Evolutionary conservation across 2,888 invertebrate species (phyloP).

Genomic region (Ferrisia virgata): DNA sequence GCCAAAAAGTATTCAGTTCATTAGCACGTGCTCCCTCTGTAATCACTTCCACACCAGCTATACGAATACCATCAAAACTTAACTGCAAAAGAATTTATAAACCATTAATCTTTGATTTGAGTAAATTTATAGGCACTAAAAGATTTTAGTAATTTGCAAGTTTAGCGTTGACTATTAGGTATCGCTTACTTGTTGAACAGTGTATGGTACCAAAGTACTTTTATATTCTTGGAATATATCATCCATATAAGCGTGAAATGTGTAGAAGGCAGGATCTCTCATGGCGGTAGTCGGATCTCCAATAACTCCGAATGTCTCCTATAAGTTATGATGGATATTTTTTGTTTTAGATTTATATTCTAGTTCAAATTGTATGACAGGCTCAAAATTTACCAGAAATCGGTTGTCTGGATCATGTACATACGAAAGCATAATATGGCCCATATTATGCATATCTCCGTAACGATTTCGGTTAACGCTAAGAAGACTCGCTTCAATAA

Average conservation of each 20-base stretch:
- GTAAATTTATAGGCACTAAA: too few species aligned
- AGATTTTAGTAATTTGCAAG: neutral
- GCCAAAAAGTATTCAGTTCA: slow-evolving; percentile 70
- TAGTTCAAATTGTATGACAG: too few species aligned
- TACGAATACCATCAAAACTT: slow-evolving; percentile 63
- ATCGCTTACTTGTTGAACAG: slow-evolving; percentile 57
- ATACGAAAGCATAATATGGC: slow-evolving; percentile 73
- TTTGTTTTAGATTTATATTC: too few species aligned
- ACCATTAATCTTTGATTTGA: too few species aligned
- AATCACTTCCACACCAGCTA: slow-evolving; percentile 60
- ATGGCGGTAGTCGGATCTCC: slow-evolving; percentile 81
- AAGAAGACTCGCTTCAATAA: slow-evolving; percentile 70
- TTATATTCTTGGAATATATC: slow-evolving; percentile 75
- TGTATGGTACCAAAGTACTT: slow-evolving; percentile 66
- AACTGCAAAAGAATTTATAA: slow-evolving; percentile 55
- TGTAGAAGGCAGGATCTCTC: slow-evolving; percentile 83
- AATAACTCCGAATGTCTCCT: slow-evolving; percentile 79
- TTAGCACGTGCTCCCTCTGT: slow-evolving; percentile 59
- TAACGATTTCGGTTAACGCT: slow-evolving; percentile 69
- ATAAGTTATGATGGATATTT: too few species aligned
- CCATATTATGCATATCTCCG: slow-evolving; percentile 79
- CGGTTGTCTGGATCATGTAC: slow-evolving; percentile 77
- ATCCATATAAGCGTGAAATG: slow-evolving; percentile 78
- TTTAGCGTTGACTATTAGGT: neutral
- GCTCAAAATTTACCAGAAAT: too few species aligned